Evolutionary conservation across 2,113 vertebrate species (phyloP).

Genomic region (Oncorhynchus nerka): DNA sequence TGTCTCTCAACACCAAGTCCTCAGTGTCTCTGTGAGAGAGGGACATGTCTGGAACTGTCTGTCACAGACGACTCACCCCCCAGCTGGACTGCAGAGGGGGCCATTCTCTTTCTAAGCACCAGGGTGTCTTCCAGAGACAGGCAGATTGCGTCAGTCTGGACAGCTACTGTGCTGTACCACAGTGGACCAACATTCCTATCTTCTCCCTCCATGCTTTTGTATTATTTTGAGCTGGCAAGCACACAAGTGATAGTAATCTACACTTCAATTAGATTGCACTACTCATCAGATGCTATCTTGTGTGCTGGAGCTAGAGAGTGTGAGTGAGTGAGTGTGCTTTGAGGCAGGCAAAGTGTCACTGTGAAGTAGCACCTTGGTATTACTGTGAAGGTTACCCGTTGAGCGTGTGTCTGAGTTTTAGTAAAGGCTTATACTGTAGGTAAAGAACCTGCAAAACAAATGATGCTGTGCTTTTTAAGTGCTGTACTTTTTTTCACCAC

Average conservation of each 20-base stretch:
- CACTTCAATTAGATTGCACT: constrained; percentile 73
- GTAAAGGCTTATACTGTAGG: neutral
- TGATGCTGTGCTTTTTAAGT: constrained; percentile 58
- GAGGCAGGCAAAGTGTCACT: constrained; percentile 65
- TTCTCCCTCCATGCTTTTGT: constrained; percentile 59
- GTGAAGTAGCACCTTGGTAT: constrained; percentile 58
- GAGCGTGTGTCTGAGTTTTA: constrained; percentile 3
- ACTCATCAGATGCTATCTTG: constrained; percentile 75
- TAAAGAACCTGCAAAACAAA: constrained; percentile 38
- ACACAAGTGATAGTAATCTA: constrained; percentile 74
- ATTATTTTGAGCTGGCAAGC: constrained; percentile 73
- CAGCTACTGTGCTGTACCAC: constrained; percentile 29
- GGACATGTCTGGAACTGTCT: constrained; percentile 61
- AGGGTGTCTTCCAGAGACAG: constrained; percentile 47
- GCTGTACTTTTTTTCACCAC: constrained; percentile 55
- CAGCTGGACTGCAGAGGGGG: constrained; percentile 29
- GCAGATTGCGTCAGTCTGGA: constrained; percentile 24
- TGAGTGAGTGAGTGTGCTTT: constrained; percentile 66
- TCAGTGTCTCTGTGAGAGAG: constrained; percentile 44
- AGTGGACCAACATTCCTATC: constrained; percentile 47
- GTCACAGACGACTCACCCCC: constrained; percentile 29
- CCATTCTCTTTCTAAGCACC: constrained; percentile 60
- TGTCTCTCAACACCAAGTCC: constrained; percentile 46
- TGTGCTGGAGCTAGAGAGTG: constrained; percentile 14
- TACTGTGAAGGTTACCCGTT: constrained; percentile 52